Conservation (phyloP, 2,888 invertebrate species). For the Macrophya alboannulata region DNA sequence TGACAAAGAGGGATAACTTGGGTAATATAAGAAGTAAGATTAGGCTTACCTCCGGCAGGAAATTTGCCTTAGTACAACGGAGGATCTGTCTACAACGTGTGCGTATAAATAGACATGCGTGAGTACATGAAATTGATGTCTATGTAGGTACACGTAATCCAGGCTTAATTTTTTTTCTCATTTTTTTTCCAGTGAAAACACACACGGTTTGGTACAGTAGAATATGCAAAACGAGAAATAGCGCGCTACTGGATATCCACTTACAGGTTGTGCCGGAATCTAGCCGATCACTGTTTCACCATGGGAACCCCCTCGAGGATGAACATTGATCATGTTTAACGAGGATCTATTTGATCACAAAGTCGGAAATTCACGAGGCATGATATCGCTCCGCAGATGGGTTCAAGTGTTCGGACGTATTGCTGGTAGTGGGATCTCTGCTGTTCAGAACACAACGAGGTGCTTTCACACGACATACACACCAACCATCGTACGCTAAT, state of each 20-base stretch:
- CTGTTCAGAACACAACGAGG: neutral
- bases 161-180: neutral
- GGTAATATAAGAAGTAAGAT: conserved; percentile 27
- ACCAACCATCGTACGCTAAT: neutral
- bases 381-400: neutral
- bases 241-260: neutral
- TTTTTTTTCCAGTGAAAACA: neutral
- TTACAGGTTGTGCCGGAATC: neutral
- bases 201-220: neutral
- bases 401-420: neutral
- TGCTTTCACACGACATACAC: neutral
- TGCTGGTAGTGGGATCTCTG: neutral
- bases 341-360: conserved; percentile 31
- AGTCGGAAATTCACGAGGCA: neutral
- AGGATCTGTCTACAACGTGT: neutral
- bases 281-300: neutral
- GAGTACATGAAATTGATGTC: neutral
- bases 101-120: neutral
- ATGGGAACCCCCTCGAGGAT: neutral
- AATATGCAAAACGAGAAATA: neutral
- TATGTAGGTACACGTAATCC: neutral
- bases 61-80: neutral
- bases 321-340: neutral
- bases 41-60: conserved; percentile 22
- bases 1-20: conserved; percentile 33